Percentiles rank a stretch among this genome's conserved stretches.
phyloP scores from a whole-genome alignment of 2,888 invertebrate genomes.

The Beris chalybata region DNA sequence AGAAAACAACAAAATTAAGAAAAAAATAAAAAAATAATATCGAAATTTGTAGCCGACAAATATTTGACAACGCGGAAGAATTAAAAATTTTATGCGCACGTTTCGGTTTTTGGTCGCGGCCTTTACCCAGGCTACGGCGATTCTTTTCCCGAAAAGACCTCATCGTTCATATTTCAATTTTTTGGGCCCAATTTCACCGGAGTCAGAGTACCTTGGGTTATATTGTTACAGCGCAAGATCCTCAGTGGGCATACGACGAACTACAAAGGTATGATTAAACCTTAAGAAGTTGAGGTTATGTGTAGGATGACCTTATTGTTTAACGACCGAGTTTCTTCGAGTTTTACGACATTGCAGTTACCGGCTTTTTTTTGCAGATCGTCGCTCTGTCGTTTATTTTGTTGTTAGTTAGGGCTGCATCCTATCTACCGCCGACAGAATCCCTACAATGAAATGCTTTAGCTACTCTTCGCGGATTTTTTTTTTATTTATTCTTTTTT shows the following conservation, averaged over 20 bases:
- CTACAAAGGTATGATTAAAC: slow-evolving; percentile 24
- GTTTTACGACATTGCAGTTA: slow-evolving; percentile 21
- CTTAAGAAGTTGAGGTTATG: slow-evolving; percentile 24
- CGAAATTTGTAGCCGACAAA: slow-evolving; percentile 3
- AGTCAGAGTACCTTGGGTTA: slow-evolving; percentile 3
- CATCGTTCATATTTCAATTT: slow-evolving; percentile 28
- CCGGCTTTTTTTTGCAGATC: not conserved
- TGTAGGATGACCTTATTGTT: slow-evolving; percentile 38
- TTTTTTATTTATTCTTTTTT: too few species aligned
- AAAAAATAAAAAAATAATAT: not conserved
- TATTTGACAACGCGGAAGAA: slow-evolving; percentile 27
- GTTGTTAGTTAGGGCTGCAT: too few species aligned
- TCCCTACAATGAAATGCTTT: too few species aligned
- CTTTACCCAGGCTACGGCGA: not conserved
- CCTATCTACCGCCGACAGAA: too few species aligned
- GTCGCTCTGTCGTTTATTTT: too few species aligned
- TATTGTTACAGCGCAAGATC: slow-evolving; percentile 2
- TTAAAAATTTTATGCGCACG: slow-evolving; percentile 18
- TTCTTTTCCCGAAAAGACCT: slow-evolving; percentile 5
- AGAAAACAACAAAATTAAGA: not conserved
- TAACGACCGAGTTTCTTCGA: slow-evolving; percentile 33
- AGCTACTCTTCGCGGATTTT: slow-evolving; percentile 8
- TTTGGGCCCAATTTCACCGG: not conserved
- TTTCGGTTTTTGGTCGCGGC: slow-evolving; percentile 5
- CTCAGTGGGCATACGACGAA: slow-evolving; percentile 16